A percentile compares a stretch with the other conserved stretches of the same genome.
Conservation (phyloP, 1,140 invertebrate genomes). For the Brachionus sp. region DNA sequence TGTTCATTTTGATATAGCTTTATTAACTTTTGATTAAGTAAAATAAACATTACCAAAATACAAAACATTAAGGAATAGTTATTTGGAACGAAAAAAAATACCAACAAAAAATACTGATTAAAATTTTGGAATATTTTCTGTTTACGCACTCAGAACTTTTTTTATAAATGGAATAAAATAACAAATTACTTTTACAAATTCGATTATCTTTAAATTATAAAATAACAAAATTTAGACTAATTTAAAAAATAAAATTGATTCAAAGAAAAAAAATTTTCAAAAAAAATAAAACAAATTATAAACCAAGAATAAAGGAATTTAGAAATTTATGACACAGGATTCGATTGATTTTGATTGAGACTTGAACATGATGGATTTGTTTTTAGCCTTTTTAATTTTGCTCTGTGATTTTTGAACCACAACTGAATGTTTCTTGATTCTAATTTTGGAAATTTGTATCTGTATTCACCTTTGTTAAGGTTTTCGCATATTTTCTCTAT, state of each 20-base stretch:
- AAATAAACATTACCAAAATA: neutral
- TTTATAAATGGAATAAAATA: neutral
- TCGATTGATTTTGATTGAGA: conserved; percentile 16
- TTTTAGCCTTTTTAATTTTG: conserved; percentile 79
- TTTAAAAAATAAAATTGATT: neutral
- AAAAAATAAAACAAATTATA: neutral
- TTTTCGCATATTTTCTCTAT: conserved; percentile 95
- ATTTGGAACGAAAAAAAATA: neutral
- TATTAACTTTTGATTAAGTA: neutral
- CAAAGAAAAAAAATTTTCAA: neutral
- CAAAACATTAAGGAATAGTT: neutral
- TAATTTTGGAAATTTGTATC: conserved; percentile 89
- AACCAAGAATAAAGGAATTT: neutral
- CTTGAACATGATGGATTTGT: conserved; percentile 14
- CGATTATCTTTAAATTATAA: neutral
- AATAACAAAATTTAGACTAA: neutral
- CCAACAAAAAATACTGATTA: neutral
- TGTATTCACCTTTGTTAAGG: conserved; percentile 79
- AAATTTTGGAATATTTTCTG: neutral
- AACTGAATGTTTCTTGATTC: conserved; percentile 98
- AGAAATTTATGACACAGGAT: conserved; percentile 15
- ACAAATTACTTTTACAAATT: neutral
- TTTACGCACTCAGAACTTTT: neutral
- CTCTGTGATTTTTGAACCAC: conserved; percentile 79
- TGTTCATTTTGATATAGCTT: neutral